A percentile compares a stretch with the other conserved stretches of the same genome.
Conservation (phyloP, 2,888 invertebrate genomes). For the Drosophila meridionalis region DNA sequence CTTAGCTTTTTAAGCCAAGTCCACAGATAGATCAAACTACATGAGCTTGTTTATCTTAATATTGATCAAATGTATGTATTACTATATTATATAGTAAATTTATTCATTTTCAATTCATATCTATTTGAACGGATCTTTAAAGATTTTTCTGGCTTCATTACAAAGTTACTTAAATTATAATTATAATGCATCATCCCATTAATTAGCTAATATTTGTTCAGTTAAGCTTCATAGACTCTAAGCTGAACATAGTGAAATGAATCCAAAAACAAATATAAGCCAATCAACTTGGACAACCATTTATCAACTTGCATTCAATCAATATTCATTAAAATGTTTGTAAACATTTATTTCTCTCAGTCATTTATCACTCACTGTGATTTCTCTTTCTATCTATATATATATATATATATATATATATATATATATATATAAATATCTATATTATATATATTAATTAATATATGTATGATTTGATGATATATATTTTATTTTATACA, state of each 20-base stretch:
- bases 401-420: neutral
- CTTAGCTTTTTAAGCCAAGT: no score
- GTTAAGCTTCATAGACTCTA: neutral
- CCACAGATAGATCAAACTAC: no score
- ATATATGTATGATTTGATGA: neutral
- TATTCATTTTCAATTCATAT: no score
- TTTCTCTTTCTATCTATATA: neutral
- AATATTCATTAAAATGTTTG: neutral
- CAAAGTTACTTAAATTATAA: neutral
- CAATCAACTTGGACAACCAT: neutral
- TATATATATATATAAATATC: neutral
- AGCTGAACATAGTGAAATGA: no score
- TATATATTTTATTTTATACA: no score
- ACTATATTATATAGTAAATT: no score
- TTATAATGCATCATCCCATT: neutral
- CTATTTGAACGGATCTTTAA: no score
- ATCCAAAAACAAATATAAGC: no score
- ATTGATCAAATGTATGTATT: no score
- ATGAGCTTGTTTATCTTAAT: no score
- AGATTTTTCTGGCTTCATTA: no score
- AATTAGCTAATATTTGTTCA: neutral
- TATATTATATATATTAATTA: neutral
- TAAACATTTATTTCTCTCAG: neutral
- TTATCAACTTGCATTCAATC: neutral
- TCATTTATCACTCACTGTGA: neutral